A percentile compares a stretch with the other conserved stretches of the same genome.
Evolutionary conservation across 2,888 invertebrate genomes (phyloP).

Genomic region (Volucella inanis): DNA sequence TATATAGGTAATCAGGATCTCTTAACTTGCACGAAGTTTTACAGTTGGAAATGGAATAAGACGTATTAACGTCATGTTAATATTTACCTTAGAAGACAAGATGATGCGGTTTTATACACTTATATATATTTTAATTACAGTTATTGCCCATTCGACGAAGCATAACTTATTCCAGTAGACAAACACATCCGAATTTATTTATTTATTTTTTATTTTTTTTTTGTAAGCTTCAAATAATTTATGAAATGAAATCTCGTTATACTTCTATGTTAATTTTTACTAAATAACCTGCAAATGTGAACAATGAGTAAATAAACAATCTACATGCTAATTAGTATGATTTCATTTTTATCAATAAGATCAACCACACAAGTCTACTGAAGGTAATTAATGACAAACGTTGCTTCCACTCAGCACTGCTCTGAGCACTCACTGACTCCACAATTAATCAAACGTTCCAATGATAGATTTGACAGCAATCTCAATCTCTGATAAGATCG

Average conservation of each 20-base stretch:
- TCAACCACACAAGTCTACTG: constrained; percentile 37
- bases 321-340: constrained; percentile 32
- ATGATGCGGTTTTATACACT: too few species aligned
- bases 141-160: too few species aligned
- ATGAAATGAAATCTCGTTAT: not conserved
- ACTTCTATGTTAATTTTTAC: not conserved
- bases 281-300: not conserved
- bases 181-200: too few species aligned
- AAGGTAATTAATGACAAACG: constrained; percentile 50
- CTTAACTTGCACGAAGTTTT: too few species aligned
- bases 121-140: too few species aligned
- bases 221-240: not conserved
- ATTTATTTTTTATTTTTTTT: too few species aligned
- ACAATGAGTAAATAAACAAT: not conserved
- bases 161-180: too few species aligned
- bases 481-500: constrained; percentile 66
- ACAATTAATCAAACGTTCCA: constrained; percentile 67
- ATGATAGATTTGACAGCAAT: constrained; percentile 64
- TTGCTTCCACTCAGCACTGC: constrained; percentile 32
- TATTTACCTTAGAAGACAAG: too few species aligned
- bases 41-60: too few species aligned
- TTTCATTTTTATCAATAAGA: constrained; percentile 49
- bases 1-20: too few species aligned
- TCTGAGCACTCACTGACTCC: constrained; percentile 2
- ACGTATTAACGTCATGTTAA: too few species aligned